Evolutionary conservation across 1,140 invertebrate species (phyloP), one percentile per base, ranked within the genome.

Genomic region (Ptiloglossa arizonensis): DNA sequence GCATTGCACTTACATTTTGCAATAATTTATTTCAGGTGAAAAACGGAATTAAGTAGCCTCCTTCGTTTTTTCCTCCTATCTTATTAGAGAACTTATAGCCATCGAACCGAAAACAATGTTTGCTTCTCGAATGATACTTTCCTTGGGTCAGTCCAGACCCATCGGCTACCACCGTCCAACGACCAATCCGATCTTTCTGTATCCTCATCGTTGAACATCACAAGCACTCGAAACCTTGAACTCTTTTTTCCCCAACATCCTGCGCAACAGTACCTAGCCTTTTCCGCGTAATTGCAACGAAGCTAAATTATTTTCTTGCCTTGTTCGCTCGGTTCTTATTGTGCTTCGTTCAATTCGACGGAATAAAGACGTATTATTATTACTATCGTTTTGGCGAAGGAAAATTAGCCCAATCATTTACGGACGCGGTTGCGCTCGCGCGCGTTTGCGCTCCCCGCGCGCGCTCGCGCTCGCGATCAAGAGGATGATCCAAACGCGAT

Each of bases 401-500:
- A 27, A 59, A 54, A 54, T 64, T 54, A 24, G 44, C 35, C 29
- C 17, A 17, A 59, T 41, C 19, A 35, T n/a, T 17, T 56, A n/a
- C 19, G 57, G 19, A 52, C 19, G 27, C 24, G 5, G 4, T 11
- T 13, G 5, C 29, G 52, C 29, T 9, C 54, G 41, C 8, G 35
- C 11, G 13, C 57, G 22, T n/a, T n/a, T n/a, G n/a, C n/a, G n/a
- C n/a, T n/a, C n/a, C n/a, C n/a, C n/a, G 5, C 35, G 56, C 35
- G 4, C 57, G 44, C 11, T 19, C 15, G 17, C 46, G 24, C 22
- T 1, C 15, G 29, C 50, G 73, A 82, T 82, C 56, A 62, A 83
- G 81, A 83, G 68, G 69, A 50, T 82, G 81, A 83, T 62, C 70
- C 52, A 64, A 79, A 64, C 29, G 69, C 57, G 70, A 79, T 82